Conservation (phyloP, 2,888 invertebrate species). For the Andrena bucephala region DNA sequence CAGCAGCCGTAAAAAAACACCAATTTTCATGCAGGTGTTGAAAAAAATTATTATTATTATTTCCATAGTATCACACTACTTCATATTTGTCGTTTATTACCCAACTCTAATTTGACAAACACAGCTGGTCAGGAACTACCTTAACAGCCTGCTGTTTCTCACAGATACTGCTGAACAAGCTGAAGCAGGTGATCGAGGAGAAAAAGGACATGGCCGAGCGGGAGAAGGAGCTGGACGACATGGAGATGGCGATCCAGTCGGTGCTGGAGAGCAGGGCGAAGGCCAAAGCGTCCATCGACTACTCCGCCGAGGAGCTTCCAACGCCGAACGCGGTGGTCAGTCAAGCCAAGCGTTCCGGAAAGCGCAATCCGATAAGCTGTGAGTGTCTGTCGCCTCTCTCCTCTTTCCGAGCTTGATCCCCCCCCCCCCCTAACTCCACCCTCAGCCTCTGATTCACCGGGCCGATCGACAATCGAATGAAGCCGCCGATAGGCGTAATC, state of each 20-base stretch:
- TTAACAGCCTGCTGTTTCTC: neutral
- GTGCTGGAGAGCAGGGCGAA: conserved; percentile 74
- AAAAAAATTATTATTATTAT: too few relatives aligned
- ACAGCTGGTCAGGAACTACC: too few relatives aligned
- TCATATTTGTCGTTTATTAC: too few relatives aligned
- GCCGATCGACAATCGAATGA: too few relatives aligned
- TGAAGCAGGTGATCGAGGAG: conserved; percentile 74
- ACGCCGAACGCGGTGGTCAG: conserved; percentile 76
- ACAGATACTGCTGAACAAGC: conserved; percentile 73
- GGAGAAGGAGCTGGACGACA: conserved; percentile 77
- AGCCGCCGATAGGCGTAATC: too few relatives aligned
- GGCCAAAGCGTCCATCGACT: conserved; percentile 64
- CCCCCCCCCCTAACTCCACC: too few relatives aligned
- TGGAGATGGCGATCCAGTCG: conserved; percentile 76
- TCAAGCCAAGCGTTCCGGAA: conserved; percentile 70
- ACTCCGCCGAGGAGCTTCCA: conserved; percentile 76
- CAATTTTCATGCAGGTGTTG: too few relatives aligned
- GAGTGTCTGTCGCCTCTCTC: conserved; percentile 18
- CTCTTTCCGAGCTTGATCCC: too few relatives aligned
- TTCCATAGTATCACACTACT: too few relatives aligned
- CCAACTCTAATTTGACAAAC: too few relatives aligned
- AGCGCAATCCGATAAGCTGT: conserved; percentile 80
- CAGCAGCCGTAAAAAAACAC: too few relatives aligned
- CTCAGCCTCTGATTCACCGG: too few relatives aligned
- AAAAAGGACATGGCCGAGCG: conserved; percentile 76